Evolutionary conservation across 2,113 vertebrate genomes (phyloP).

Genomic region (Phaethornis superciliosus): DNA sequence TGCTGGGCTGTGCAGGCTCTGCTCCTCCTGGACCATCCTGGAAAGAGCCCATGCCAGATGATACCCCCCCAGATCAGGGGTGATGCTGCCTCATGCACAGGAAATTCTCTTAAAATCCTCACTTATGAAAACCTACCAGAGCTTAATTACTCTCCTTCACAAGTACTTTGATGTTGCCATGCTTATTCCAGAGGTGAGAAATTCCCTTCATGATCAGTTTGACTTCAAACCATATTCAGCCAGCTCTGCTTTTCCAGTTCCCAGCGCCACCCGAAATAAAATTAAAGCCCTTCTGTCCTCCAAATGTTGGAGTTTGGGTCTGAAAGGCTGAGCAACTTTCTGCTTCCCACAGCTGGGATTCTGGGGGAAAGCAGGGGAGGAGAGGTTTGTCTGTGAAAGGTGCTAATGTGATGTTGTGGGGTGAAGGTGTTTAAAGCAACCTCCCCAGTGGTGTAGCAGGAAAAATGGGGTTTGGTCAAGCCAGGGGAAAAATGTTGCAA

Average conservation of each 20-base stretch:
- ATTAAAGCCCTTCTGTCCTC: not conserved
- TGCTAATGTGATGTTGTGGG: accelerated
- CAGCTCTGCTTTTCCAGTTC: constrained; percentile 6
- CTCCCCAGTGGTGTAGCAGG: not conserved
- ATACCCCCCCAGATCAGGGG: accelerated
- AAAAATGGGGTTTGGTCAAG: not conserved
- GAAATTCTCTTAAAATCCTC: not conserved
- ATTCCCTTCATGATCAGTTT: not conserved
- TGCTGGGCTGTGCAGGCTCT: not conserved
- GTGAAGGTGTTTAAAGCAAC: not conserved
- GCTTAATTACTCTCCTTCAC: not conserved
- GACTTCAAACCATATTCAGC: not conserved
- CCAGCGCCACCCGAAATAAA: not conserved
- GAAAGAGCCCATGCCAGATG: accelerated
- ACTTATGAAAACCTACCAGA: accelerated
- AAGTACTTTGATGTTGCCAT: not conserved
- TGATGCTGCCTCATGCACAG: not conserved
- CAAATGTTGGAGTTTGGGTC: not conserved
- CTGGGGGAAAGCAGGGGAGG: not conserved
- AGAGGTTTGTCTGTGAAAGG: not conserved
- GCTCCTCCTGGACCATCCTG: not conserved
- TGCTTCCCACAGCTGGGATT: not conserved
- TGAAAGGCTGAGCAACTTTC: not conserved
- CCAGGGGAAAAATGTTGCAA: not conserved
- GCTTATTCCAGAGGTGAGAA: not conserved